Evolutionary conservation across 1,140 invertebrate species (phyloP), one percentile per base, ranked within the genome.

Genomic region (Zophobas atratus): DNA sequence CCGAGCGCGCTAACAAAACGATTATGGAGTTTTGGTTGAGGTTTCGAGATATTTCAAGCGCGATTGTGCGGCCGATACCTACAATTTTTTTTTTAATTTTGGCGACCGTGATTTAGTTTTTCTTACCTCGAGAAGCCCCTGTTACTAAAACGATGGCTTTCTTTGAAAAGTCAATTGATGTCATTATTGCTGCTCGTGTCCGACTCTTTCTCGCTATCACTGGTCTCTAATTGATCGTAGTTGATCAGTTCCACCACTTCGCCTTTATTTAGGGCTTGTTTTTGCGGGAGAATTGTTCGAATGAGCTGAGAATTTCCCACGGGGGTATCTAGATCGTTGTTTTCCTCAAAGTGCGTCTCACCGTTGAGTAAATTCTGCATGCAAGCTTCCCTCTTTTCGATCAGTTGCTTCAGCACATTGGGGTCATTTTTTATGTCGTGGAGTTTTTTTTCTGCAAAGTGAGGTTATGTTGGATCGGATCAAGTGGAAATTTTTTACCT

Each of bases 1-100:
- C 86, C 79, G 92, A 93, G 81, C 95, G 90, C 6, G 96, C 95
- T 36, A 97, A 78, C 0, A 97, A 87, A n/a, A 97, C 82, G 79
- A 96, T 86, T 8, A 92, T 82, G 0, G 95, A 97, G 33, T 80
- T 79, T 60, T 80, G 77, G 48, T 78, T 76, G 2, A 82, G 41
- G 41, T 74, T 70, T 71, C 90, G 88, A 0, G 93, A 87, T 77
- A 96, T 89, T 84, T 93, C 91, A 20, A 92, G 85, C 35, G 95
- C 93, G 60, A 98, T 90, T 79, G 92, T 89, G 78, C 90, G 89
- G 6, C 97, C 97, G 76, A 98, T 95, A 41, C 97, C 97, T 84
- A 20, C 20, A 20, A 20, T 20, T 20, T 20, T 20, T 20, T 20
- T 20, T 20, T 20, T 20, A 20, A 20, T 81, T 67, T 41, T 67